phyloP scores from a whole-genome alignment of 2,888 invertebrate genomes.

The Unio pictorum region DNA sequence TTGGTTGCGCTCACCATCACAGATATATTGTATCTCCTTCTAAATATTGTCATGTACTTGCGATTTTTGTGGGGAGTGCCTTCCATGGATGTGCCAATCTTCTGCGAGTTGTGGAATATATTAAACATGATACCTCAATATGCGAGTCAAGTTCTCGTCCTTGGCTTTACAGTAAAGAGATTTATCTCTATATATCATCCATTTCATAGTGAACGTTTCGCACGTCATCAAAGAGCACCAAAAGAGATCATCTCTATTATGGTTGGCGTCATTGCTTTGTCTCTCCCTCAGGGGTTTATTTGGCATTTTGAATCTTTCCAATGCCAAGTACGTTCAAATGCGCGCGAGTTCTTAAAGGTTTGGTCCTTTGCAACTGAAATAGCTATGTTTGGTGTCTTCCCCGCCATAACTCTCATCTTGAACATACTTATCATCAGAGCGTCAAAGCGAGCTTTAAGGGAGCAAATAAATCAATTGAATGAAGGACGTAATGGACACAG shows the following conservation, averaged over 20 bases:
- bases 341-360: slow-evolving; percentile 37
- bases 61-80: slow-evolving; percentile 62
- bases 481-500: no score
- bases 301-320: slow-evolving; percentile 54
- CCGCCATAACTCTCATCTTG: slow-evolving; percentile 49
- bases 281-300: slow-evolving; percentile 62
- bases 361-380: slow-evolving; percentile 59
- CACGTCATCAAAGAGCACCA: slow-evolving; percentile 55
- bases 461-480: no score
- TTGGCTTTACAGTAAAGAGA: slow-evolving; percentile 67
- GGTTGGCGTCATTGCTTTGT: slow-evolving; percentile 40
- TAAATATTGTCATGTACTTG: slow-evolving; percentile 63
- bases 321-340: not conserved
- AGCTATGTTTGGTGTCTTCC: slow-evolving; percentile 54
- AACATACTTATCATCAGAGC: slow-evolving; percentile 53
- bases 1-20: slow-evolving; percentile 63
- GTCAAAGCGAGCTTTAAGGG: slow-evolving; percentile 10
- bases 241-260: slow-evolving; percentile 56
- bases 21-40: slow-evolving; percentile 59
- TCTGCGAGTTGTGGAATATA: slow-evolving; percentile 65
- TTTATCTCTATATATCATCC: slow-evolving; percentile 64
- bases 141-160: slow-evolving; percentile 64
- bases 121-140: slow-evolving; percentile 65
- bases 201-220: slow-evolving; percentile 61
- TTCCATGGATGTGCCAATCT: slow-evolving; percentile 45